Evolutionary conservation across 2,888 invertebrate genomes (phyloP), one percentile per base, ranked within the genome.

Genomic region (Incurvaria masculella): DNA sequence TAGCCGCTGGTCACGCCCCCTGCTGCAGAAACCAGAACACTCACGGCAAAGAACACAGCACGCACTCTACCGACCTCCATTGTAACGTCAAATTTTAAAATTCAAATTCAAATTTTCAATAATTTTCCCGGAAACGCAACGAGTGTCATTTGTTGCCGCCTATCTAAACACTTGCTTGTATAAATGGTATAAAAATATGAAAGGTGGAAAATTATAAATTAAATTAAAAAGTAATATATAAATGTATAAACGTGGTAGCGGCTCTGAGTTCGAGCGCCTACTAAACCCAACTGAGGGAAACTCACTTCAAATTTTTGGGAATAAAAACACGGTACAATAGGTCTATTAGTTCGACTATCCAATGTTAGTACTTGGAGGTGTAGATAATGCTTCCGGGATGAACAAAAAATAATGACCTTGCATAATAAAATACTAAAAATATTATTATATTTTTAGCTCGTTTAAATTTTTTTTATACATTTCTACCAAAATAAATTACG

Each of bases 241-340:
- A 76, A 76, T 78, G 76, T 76, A 78, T 78, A 73, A 75, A 69
- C 78, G 78, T 78, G 68, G 72, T 68, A 71, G 74, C 74, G 65
- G 73, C 70, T 69, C 78, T 61, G 78, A 71, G 78, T 75, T 66
- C 74, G 75, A 75, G 78, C 76, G 78, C 75, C 78, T 76, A 78
- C 78, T 78, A 78, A 33, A 33, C 33, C 33, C 33, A 33, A 33
- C 33, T 33, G 33, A 33, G 33, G 33, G 6, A 33, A 33, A 33
- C 33, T 33, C 33, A 76, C 74, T 78, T 78, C 75, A 78, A 78
- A 78, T 78, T 78, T 78, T 78, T 78, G 76, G 78, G 78, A 69
- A 78, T 78, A 78, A 78, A 78, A 78, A 78, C 78, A 78, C 73
- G 76, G 76, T 78, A 78, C 78, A 76, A 78, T 78, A 69, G 76